These are phyloP conservation scores for Eupeodes latifasciatus DNA, from an alignment of 2,888 invertebrate genomes.

Conservation along the genomic window DNA sequence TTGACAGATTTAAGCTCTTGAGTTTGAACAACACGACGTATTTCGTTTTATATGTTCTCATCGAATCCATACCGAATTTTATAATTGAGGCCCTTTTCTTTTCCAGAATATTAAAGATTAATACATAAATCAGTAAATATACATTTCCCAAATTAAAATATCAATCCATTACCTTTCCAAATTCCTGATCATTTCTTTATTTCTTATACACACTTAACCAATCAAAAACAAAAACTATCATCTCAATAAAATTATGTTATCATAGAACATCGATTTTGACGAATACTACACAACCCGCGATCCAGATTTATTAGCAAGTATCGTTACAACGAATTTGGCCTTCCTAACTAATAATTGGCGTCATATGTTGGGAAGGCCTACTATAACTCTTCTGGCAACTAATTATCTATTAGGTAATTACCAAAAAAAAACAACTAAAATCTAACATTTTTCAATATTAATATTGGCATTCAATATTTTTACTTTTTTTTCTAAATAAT, in stretches of 20 bases:
- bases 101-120: not conserved
- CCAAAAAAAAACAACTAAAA: slow-evolving; percentile 47
- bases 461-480: slow-evolving; percentile 56
- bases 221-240: slow-evolving; percentile 33
- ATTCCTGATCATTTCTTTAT: slow-evolving; percentile 13
- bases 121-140: not conserved
- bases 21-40: no score
- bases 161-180: not conserved
- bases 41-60: not conserved
- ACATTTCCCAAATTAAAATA: not conserved
- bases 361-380: slow-evolving; percentile 97
- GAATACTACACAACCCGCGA: slow-evolving; percentile 99
- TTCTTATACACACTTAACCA: slow-evolving; percentile 11
- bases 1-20: no score
- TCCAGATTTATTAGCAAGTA: slow-evolving; percentile 96
- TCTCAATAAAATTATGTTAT: slow-evolving; percentile 66
- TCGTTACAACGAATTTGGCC: slow-evolving; percentile 96
- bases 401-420: slow-evolving; percentile 92
- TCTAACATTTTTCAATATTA: slow-evolving; percentile 51
- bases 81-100: not conserved
- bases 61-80: not conserved
- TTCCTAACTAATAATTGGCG: slow-evolving; percentile 99
- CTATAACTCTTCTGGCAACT: slow-evolving; percentile 94
- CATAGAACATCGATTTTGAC: slow-evolving; percentile 94
- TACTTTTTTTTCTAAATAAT: not conserved